Conservation (phyloP, 2,797 vertebrate genomes). For the Coracias cyanogaster region DNA sequence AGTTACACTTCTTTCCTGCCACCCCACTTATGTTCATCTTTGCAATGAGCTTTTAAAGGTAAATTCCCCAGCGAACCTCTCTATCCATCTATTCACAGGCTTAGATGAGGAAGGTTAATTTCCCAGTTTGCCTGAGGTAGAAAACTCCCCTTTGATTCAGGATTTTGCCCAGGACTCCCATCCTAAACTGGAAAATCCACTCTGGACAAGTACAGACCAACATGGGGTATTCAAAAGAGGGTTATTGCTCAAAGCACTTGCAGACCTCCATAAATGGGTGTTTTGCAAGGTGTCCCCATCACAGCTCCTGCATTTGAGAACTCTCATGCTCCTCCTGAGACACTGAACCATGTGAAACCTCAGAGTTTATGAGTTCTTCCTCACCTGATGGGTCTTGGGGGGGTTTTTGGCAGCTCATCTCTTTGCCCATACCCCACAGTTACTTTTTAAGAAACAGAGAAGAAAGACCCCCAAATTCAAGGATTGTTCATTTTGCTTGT, state of each 20-base stretch:
- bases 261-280: not conserved
- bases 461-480: not conserved
- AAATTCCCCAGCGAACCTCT: too few relatives aligned
- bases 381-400: not conserved
- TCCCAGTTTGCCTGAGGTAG: not conserved
- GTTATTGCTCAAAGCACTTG: not conserved
- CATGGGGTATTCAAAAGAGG: not conserved
- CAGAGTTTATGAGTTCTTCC: not conserved
- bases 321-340: not conserved
- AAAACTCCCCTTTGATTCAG: not conserved
- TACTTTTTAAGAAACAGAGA: not conserved
- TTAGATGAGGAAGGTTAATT: not conserved
- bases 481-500: not conserved
- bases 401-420: not conserved
- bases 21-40: not conserved
- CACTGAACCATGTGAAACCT: not conserved
- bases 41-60: not conserved
- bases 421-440: not conserved
- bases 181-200: not conserved
- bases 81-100: fast-evolving
- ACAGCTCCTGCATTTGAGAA: not conserved
- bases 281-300: not conserved
- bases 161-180: not conserved
- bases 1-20: not conserved
- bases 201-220: not conserved